Evolutionary conservation across 37 sponge, comb jelly and placozoan genomes (phyloP).

Genomic region (Lycopodina hypogea): DNA sequence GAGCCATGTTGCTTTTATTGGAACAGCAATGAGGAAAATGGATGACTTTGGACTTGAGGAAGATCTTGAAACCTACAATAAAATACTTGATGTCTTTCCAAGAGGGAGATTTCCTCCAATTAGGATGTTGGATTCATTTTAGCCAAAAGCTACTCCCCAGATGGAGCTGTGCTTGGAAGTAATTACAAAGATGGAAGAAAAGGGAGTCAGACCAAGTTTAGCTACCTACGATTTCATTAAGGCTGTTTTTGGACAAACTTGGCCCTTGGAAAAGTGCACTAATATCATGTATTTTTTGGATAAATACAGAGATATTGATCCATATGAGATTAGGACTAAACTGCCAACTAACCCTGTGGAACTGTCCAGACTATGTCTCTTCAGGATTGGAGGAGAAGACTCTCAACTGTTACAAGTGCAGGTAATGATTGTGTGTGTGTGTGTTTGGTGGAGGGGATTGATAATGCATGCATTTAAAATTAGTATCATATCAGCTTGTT

Average conservation of each 20-base stretch:
- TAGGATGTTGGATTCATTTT: conserved; percentile 76
- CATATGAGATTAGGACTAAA: conserved; percentile 53
- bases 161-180: conserved; percentile 79
- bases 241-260: conserved; percentile 77
- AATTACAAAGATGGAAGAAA: conserved; percentile 87
- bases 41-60: conserved; percentile 77
- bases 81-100: conserved; percentile 78
- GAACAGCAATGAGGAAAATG: conserved; percentile 62
- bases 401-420: conserved; percentile 41
- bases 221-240: conserved; percentile 61
- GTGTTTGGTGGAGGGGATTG: too few relatives aligned
- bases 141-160: conserved; percentile 85
- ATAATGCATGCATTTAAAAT: too few relatives aligned
- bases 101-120: conserved; percentile 68
- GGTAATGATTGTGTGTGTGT: too few relatives aligned
- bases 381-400: conserved; percentile 42
- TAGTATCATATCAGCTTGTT: too few relatives aligned
- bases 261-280: conserved; percentile 81
- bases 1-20: conserved; percentile 81
- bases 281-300: conserved; percentile 87
- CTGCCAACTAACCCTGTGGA: conserved; percentile 53
- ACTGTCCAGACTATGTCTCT: conserved; percentile 44
- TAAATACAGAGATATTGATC: conserved; percentile 70
- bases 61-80: conserved; percentile 79
- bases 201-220: conserved; percentile 75